Percentiles rank a stretch among this genome's conserved stretches.
Evolutionary conservation across 2,113 vertebrate genomes (phyloP).

Genomic region (Turnix velox): DNA sequence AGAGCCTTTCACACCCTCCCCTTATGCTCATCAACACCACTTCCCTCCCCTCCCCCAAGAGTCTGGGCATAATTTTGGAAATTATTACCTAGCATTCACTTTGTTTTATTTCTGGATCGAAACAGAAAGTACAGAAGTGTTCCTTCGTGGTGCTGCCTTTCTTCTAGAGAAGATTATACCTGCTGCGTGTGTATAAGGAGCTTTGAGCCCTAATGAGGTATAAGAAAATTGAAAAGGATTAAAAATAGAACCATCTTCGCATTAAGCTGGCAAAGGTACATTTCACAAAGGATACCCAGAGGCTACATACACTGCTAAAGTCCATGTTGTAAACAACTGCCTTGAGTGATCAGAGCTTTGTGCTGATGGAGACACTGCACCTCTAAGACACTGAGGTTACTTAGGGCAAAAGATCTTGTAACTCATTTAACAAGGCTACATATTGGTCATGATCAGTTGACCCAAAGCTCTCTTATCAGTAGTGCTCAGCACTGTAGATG

Average conservation of each 20-base stretch:
- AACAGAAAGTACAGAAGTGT: background rate
- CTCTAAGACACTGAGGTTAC: background rate
- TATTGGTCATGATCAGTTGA: background rate
- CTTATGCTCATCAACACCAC: background rate
- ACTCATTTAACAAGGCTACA: background rate
- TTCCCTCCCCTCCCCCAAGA: background rate
- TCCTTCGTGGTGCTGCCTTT: background rate
- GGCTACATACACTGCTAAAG: background rate
- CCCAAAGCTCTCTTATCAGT: background rate
- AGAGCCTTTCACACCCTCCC: background rate
- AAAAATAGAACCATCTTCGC: background rate
- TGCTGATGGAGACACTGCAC: background rate
- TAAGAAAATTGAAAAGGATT: background rate
- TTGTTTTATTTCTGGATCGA: background rate
- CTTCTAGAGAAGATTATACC: background rate
- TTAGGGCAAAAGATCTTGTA: background rate
- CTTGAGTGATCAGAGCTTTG: background rate
- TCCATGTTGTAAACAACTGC: background rate
- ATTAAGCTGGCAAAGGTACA: background rate
- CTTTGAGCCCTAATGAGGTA: background rate
- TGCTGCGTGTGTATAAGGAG: background rate
- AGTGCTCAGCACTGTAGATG: background rate
- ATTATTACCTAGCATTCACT: background rate
- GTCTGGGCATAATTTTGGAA: background rate
- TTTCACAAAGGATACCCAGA: background rate